phyloP scores from a whole-genome alignment of 2,113 vertebrate species.

The Protobothrops flavoviridis region DNA sequence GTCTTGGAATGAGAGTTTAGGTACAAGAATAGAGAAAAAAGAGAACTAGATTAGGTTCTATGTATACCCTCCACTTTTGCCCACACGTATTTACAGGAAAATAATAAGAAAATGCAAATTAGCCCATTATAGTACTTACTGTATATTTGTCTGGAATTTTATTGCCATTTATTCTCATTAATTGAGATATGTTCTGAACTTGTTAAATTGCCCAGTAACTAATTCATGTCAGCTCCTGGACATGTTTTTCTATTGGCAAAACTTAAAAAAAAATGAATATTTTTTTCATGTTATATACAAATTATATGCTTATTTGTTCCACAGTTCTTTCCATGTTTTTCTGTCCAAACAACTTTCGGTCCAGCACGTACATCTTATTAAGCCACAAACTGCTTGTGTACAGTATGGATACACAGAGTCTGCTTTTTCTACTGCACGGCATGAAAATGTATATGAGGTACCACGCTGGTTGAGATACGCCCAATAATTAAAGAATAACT shows the following conservation, averaged over 20 bases:
- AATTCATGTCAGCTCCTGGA: not conserved
- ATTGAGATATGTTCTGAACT: not conserved
- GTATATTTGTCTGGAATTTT: not conserved
- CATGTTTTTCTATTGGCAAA: not conserved
- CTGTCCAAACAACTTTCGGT: not conserved
- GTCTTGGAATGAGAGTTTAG: not conserved
- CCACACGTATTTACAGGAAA: not conserved
- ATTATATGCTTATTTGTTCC: conserved; percentile 3
- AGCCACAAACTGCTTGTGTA: not conserved
- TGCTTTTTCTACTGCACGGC: not conserved
- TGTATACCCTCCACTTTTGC: not conserved
- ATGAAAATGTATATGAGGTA: not conserved
- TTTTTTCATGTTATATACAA: not conserved
- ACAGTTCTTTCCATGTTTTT: not conserved
- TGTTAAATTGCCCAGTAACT: conserved; percentile 9
- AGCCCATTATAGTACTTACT: not conserved
- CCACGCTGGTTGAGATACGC: not conserved
- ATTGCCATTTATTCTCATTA: not conserved
- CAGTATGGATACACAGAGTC: not conserved
- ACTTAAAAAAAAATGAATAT: not conserved
- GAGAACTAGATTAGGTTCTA: not conserved
- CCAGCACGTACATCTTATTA: not conserved
- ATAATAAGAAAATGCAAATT: not conserved
- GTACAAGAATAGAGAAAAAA: not conserved
- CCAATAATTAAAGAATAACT: not conserved